Base-by-base conservation (phyloP, 2,797 vertebrate genomes). In the Delichon dasypus region DNA sequence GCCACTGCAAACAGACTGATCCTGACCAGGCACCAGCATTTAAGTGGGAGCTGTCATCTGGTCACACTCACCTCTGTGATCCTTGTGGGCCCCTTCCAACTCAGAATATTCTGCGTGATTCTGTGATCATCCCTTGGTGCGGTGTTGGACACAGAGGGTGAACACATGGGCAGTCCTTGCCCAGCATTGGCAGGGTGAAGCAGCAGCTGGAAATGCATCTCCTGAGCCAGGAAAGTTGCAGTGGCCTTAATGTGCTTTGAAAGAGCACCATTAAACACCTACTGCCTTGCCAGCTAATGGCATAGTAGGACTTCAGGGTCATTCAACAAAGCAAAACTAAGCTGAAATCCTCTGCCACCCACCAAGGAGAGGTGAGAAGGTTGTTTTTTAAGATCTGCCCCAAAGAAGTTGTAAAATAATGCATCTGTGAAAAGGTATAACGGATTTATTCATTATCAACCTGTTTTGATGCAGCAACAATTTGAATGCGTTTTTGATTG, bases 221-320 rank as follows among this genome's bases (percentile, higher is more conserved):
- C 61, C 51, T 4, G 48, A 78, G 80, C 91, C 85, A 90, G 73
- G 89, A 81, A 86, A 91, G 30, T 47, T 88, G 70, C 27, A 60
- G 53, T 62, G 40, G 66, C 48, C 64, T 83, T 91, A 81, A 86
- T 66, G 44, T 65, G 73, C 66, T 96, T 91, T 93, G 93, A 88
- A 95, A 94, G 73, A 81, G 51, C 73, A 70, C 51, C 70, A 70
- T 77, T 90, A 90, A 96, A 88, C 62, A 86, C 66, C 76, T 88
- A 17, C 55, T 86, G 58, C 83, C 58, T 84, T 84, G 88, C 91
- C 94, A 93, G 85, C 75, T 93, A 51, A 87, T 53, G 74, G 84
- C 89, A 85, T 5, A 10, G 4, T 17, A 32, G 51, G n/a, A 36
- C 18, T 29, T 38, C 2, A 0, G 22, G 55, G 25, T 48, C 53